Base-by-base conservation (phyloP, 2,888 invertebrate genomes). In the Sarcophaga caerulescens region DNA sequence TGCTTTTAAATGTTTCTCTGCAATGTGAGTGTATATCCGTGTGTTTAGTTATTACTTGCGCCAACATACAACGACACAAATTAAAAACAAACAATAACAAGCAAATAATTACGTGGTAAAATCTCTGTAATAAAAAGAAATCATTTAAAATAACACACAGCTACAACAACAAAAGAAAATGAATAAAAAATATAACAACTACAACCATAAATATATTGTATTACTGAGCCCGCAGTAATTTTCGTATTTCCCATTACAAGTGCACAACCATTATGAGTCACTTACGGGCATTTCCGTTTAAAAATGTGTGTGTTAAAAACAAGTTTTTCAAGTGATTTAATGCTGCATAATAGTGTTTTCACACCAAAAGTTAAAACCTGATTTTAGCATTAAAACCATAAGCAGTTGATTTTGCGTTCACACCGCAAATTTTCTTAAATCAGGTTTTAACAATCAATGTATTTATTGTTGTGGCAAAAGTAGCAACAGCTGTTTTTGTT, bases 41-140 rank as follows among this genome's bases (percentile, higher is more conserved):
- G 70, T 81, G 17, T 59, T 45, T 69, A 57, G 76, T 71, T 77
- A 70, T 52, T 52, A 52, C 4, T 52, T 52, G 5, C 14, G 14
- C 14, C 14, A 66, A 35, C 2, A 35, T 2, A 35, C 8, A 17
- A 66, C 11, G 8, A 44, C 44, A n/a, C 4, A 52, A 17, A 52
- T 12, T 17, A 52, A 52, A 52, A 52, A 12, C 3, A 52, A 35
- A 52, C 52, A 52, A 47, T 52, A 52, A 12, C 12, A 52, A 52
- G 17, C 17, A 52, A 12, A 52, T 52, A 52, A 14, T 52, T 52
- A 17, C 17, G 17, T 52, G 17, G 4, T 52, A 52, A 52, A 17
- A 52, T 52, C 52, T 52, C 17, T 10, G 52, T 17, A 52, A 52
- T 14, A 52, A 14, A 17, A 52, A 14, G 4, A 52, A 52, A 52